These are phyloP conservation scores for Hipparchia sbordonii DNA, from an alignment of 2,888 invertebrate genomes.

Conservation along the genomic window DNA sequence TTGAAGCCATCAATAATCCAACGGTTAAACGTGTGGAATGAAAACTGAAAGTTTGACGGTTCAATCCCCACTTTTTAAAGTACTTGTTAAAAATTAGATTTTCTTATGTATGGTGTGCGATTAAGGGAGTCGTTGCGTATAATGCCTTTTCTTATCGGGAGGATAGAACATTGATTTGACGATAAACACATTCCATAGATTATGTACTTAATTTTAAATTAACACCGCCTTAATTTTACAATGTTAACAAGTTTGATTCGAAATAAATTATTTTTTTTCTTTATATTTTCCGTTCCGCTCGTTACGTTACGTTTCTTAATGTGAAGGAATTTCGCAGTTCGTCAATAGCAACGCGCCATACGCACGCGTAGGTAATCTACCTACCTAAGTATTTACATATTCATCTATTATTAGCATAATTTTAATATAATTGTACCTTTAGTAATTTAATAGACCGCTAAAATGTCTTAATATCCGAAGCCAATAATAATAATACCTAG, in stretches of 20 bases:
- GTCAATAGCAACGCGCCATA: conserved; percentile 30
- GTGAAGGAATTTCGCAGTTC: conserved; percentile 32
- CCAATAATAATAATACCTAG: not conserved
- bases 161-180: too few relatives aligned
- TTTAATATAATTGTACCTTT: conserved; percentile 24
- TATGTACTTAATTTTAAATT: too few relatives aligned
- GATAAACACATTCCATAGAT: too few relatives aligned
- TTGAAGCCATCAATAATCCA: too few relatives aligned
- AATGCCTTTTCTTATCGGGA: too few relatives aligned
- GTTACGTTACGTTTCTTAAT: conserved; percentile 39
- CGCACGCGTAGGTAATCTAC: conserved; percentile 21
- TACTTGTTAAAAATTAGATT: too few relatives aligned
- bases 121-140: too few relatives aligned
- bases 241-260: conserved; percentile 22
- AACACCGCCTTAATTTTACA: conserved; percentile 25
- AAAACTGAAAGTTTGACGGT: too few relatives aligned
- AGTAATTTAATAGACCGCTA: conserved; percentile 21
- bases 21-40: too few relatives aligned
- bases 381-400: conserved; percentile 28
- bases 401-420: conserved; percentile 29
- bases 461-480: conserved; percentile 20
- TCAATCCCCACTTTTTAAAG: too few relatives aligned
- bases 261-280: conserved; percentile 29
- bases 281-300: conserved; percentile 39
- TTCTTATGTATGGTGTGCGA: too few relatives aligned